Evolutionary conservation across 1,140 invertebrate genomes (phyloP).

Genomic region (Yoshiicerus persimilis): DNA sequence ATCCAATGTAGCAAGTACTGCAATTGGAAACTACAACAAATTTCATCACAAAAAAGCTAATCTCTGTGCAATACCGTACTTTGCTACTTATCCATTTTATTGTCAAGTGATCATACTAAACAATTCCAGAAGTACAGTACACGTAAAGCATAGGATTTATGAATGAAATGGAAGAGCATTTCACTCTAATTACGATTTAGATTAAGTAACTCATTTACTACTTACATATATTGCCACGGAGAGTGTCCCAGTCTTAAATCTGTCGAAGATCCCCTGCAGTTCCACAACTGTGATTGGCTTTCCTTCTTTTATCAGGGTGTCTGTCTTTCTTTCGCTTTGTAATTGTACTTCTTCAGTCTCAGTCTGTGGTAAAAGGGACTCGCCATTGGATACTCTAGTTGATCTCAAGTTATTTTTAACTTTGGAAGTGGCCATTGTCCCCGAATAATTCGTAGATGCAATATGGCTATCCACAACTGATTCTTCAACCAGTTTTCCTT

Average conservation of each 20-base stretch:
- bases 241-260: neutral
- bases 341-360: neutral
- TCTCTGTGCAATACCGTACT: neutral
- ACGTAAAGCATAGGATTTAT: neutral
- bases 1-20: neutral
- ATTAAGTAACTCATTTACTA: neutral
- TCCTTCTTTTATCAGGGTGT: neutral
- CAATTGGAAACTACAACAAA: conserved; percentile 2
- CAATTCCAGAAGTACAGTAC: neutral
- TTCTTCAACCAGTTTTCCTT: neutral
- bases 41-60: neutral
- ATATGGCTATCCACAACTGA: neutral
- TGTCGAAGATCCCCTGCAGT: neutral
- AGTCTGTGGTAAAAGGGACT: neutral
- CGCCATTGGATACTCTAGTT: no score
- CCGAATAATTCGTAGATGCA: no score
- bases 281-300: neutral
- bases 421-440: neutral
- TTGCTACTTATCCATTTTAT: neutral
- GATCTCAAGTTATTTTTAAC: neutral
- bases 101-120: neutral
- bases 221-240: conserved; percentile 1
- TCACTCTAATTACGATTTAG: neutral
- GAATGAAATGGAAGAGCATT: neutral
- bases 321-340: neutral